Base-by-base conservation (phyloP, 2,113 vertebrate species). In the Dolichallabes microphthalmus region DNA sequence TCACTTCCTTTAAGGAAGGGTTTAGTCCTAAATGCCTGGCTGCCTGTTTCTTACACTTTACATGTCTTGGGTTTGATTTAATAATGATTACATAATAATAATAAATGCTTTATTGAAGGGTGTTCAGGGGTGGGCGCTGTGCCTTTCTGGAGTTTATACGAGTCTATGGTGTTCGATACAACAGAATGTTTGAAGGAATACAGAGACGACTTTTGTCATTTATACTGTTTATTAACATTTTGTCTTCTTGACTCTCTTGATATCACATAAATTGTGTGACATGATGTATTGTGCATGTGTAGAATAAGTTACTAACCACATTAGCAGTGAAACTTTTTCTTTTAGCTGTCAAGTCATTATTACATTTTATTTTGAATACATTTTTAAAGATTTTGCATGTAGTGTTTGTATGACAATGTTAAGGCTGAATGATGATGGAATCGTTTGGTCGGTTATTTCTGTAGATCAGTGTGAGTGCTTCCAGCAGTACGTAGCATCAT, bases 11-110 rank as follows among this genome's bases (percentile, higher is more conserved):
- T 89, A 58, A 64, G 77, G 83, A 81, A 87, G 86, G 87, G 87
- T n/a, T 89, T 71, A 80, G 84, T 85, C 88, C 86, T 89, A 90
- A 88, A 92, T 93, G 94, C 92, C 92, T 94, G 91, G 91, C 92
- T 94, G 94, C 93, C 84, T 83, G 89, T 92, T 88, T 93, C 82
- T 89, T 87, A 88, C 86, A 90, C 88, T 76, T 86, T 84, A 68
- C 90, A 86, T 92, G 91, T 83, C 86, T 91, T 91, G 84, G 83
- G 82, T 88, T 85, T 83, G 53, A 71, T 80, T 45, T 20, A 11
- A 73, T 45, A 45, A 45, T 45, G 45, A 45, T 45, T 45, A 73
- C 39, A 35, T 39, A 30, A 39, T 20, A 20, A 30, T 14, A 69
- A 6, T 7, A 3, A 73, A 45, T 5, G 53, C 87, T 84, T 86